Conservation (phyloP, 92 coral and sea anemone species). For the Epizoanthus illoricatus region DNA sequence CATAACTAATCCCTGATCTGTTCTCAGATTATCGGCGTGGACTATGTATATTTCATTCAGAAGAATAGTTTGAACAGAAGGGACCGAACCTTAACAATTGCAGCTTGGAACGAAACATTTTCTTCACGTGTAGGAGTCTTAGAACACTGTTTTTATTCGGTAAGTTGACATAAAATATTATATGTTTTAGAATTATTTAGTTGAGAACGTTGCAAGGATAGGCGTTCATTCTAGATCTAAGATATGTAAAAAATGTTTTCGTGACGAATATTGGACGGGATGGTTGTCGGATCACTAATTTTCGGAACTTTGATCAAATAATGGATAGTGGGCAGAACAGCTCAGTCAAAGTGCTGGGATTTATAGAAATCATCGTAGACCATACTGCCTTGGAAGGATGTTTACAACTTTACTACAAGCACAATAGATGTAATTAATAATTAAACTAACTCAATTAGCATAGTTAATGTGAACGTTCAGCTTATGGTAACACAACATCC, state of each 20-base stretch:
- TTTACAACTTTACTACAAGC: conserved; percentile 1
- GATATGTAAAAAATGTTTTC: no score
- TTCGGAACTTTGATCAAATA: no score
- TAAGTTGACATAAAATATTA: conserved; percentile 40
- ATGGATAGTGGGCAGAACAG: no score
- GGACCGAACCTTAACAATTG: conserved; percentile 79
- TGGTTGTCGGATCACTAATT: no score
- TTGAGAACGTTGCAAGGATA: not conserved
- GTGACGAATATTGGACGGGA: no score
- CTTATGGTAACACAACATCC: conserved; percentile 17
- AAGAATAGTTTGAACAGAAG: conserved; percentile 85
- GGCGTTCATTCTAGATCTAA: no score
- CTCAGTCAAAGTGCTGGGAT: no score
- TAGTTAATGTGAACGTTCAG: conserved; percentile 40
- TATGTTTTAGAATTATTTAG: not conserved
- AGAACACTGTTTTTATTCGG: conserved; percentile 93
- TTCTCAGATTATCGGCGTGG: conserved; percentile 92
- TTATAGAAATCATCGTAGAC: no score
- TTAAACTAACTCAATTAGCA: conserved; percentile 5
- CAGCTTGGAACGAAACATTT: conserved; percentile 93
- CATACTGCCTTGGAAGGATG: not conserved
- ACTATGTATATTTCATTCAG: conserved; percentile 91
- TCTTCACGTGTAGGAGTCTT: conserved; percentile 86
- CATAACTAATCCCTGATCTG: not conserved
- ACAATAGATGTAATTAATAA: conserved; percentile 10